Conservation (phyloP, 2,888 invertebrate species). For the Onthophagus sagittarius region DNA sequence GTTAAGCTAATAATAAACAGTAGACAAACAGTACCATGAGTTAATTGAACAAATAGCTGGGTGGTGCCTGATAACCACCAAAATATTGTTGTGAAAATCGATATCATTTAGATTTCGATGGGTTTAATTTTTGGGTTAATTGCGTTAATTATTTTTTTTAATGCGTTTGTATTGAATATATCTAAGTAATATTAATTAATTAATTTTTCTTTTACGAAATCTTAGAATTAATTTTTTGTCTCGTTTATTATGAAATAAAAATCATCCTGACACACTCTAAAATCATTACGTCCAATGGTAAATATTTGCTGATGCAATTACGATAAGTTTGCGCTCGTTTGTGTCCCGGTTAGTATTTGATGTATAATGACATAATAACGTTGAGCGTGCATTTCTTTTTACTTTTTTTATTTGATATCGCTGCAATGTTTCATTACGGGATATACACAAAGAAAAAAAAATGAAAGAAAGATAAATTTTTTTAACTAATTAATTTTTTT, state of each 20-base stretch:
- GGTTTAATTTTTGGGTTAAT: background rate
- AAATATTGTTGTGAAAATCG: background rate
- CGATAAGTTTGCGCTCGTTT: background rate
- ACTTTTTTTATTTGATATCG: background rate
- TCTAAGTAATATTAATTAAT: too few species aligned
- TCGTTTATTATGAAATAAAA: background rate
- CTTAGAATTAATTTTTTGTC: background rate
- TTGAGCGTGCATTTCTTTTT: background rate
- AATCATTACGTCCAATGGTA: background rate
- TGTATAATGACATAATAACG: background rate
- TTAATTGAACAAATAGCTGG: background rate
- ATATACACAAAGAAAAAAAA: background rate
- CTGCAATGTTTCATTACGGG: background rate
- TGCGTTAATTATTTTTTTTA: too few species aligned
- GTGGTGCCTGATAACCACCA: background rate
- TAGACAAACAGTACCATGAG: background rate
- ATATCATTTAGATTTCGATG: background rate
- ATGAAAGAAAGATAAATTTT: too few species aligned
- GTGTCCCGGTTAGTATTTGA: background rate
- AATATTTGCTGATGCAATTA: background rate
- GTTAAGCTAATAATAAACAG: background rate
- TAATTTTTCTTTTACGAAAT: background rate
- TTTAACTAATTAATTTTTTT: too few species aligned
- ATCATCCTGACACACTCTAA: background rate
- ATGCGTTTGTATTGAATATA: too few species aligned